Evolutionary conservation across 1,140 invertebrate species (phyloP).

Genomic region (Druon quercuslanigerum): DNA sequence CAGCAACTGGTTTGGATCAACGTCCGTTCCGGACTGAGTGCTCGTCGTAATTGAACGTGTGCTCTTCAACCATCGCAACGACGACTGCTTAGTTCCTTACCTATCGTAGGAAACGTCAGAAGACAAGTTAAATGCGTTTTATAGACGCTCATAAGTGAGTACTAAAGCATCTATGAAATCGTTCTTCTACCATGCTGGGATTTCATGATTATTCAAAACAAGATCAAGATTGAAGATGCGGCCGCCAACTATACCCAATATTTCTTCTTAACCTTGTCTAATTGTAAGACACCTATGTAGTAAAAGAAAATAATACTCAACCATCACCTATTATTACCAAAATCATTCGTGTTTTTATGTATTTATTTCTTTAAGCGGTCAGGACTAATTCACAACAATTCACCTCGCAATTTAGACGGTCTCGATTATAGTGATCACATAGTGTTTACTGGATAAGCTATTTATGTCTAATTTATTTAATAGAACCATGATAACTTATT

Average conservation of each 20-base stretch:
- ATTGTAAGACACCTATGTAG: background rate
- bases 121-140: constrained; percentile 50
- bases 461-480: too few species aligned
- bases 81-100: constrained; percentile 36
- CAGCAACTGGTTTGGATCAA: constrained; percentile 63
- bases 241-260: background rate
- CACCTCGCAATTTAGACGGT: too few species aligned
- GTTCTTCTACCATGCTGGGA: constrained; percentile 46
- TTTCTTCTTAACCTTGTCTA: background rate
- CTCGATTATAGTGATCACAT: too few species aligned
- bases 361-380: too few species aligned
- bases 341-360: background rate
- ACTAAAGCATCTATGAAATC: constrained; percentile 52
- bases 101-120: constrained; percentile 32
- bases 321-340: constrained; percentile 1
- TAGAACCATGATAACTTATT: too few species aligned
- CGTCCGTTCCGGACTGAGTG: constrained; percentile 70
- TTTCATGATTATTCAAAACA: constrained; percentile 36
- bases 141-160: constrained; percentile 47
- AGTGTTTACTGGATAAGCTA: too few species aligned
- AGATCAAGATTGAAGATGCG: background rate
- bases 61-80: constrained; percentile 48
- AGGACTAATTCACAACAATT: too few species aligned
- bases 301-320: background rate
- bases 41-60: constrained; percentile 68